Conservation (phyloP, 2,797 vertebrate genomes). For the Chiroxiphia lanceolata region DNA sequence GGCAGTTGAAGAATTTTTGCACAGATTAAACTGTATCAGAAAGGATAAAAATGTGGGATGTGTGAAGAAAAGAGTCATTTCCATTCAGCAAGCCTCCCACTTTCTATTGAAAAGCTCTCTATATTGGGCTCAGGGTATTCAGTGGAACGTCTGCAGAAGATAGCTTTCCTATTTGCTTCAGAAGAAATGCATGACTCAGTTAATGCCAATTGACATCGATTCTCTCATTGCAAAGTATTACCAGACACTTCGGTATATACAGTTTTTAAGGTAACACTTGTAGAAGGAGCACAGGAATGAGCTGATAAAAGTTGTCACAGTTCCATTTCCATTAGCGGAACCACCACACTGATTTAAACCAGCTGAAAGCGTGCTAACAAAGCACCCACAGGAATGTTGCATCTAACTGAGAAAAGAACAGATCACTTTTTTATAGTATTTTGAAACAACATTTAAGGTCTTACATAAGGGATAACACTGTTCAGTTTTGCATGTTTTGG, state of each 20-base stretch:
- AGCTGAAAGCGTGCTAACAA: background rate
- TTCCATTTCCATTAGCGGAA: background rate
- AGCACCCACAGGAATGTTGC: background rate
- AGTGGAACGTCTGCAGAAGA: background rate
- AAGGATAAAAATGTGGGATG: slow-evolving; percentile 23
- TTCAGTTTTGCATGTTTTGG: background rate
- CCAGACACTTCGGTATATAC: background rate
- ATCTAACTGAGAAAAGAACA: background rate
- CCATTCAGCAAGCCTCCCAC: slow-evolving; percentile 38
- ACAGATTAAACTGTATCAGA: slow-evolving; percentile 34
- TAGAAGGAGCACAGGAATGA: background rate
- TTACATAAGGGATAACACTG: background rate
- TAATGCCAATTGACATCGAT: background rate
- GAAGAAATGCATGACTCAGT: background rate
- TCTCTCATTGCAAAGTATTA: background rate
- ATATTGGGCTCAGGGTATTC: background rate
- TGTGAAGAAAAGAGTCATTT: slow-evolving; percentile 31
- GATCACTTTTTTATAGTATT: background rate
- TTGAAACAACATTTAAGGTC: background rate
- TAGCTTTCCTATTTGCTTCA: slow-evolving; percentile 9
- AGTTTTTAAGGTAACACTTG: background rate
- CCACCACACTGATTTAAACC: background rate
- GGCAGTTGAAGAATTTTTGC: slow-evolving; percentile 27
- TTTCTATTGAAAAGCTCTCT: background rate
- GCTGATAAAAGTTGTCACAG: background rate